Base-by-base conservation (phyloP, 2,797 vertebrate genomes). In the Acanthurus tractus region DNA sequence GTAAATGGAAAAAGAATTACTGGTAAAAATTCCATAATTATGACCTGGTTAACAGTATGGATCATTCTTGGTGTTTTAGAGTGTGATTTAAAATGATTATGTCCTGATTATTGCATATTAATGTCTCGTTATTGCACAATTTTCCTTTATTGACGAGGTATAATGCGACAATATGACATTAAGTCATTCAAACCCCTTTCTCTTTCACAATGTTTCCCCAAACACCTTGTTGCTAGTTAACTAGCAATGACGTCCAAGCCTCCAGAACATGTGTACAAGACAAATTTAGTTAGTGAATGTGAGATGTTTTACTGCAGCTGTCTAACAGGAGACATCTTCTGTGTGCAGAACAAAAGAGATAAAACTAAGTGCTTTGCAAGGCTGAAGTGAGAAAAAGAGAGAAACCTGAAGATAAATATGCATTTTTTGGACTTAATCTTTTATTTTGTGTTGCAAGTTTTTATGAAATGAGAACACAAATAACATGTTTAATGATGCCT, bases 281-380 rank as follows among this genome's bases (percentile, higher is more conserved):
- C 40, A 49, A 49, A 55, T 65, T 50, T 50, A 14, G n/a, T 36
- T 25, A 44, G n/a, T 68, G 29, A 79, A 54, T 46, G 40, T 50
- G 22, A 70, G 54, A 53, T 20, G 11, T 10, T 40, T 6, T 42
- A 0, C 40, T 55, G 18, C 22, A 34, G 17, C 40, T 54, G 57
- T 56, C 11, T 20, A 49, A 49, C 25, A 12, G n/a, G 18, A 49
- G 54, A 15, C 20, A 22, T 68, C 54, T 64, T 63, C 59, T 58
- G 63, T 79, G 22, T 48, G 6, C 5, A 8, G 4, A 10, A 75
- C 46, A 75, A 79, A 70, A 20, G 38, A 66, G 34, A 6, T 34
- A 11, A 70, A 15, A 25, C 48, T 17, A 38, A 17, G 22, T 20
- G 48, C 68, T 44, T 6, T 64, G 40, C 1, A 18, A 22, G 29